phyloP scores from a whole-genome alignment of 2,113 vertebrate species.

The Pteropus alecto region DNA sequence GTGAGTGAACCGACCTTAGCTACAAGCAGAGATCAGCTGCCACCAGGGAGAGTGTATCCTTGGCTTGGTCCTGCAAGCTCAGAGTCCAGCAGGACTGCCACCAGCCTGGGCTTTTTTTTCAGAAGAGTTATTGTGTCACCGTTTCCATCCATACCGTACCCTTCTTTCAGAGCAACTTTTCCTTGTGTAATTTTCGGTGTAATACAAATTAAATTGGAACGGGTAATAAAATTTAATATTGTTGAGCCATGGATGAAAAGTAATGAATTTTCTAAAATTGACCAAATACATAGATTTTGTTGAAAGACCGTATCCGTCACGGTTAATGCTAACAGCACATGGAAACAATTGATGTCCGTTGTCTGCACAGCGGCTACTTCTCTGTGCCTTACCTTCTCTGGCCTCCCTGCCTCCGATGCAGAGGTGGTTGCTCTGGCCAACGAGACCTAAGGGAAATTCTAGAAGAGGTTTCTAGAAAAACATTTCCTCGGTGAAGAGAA shows the following conservation, averaged over 20 bases:
- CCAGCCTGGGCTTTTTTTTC: background rate
- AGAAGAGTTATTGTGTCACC: background rate
- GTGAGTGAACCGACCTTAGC: background rate
- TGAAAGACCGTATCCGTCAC: background rate
- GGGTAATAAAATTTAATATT: background rate
- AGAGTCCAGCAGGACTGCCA: background rate
- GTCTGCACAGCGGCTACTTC: accelerated
- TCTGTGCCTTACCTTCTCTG: background rate
- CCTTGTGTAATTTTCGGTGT: background rate
- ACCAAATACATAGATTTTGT: background rate
- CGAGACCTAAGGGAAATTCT: background rate
- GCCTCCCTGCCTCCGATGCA: accelerated
- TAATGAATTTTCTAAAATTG: slow-evolving; percentile 22
- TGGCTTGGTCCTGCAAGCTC: background rate
- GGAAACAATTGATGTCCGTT: background rate
- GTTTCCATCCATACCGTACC: background rate
- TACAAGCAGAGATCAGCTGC: background rate
- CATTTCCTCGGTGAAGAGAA: background rate
- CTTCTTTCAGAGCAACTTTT: background rate
- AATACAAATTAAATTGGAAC: background rate
- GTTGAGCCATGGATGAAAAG: background rate
- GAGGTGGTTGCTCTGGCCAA: background rate
- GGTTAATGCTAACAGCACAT: background rate
- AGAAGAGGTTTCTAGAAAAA: background rate
- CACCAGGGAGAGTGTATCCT: background rate